Percentiles rank a stretch among this genome's conserved stretches.
Conservation (phyloP, 2,888 invertebrate species). For the Tortricodes alternella region DNA sequence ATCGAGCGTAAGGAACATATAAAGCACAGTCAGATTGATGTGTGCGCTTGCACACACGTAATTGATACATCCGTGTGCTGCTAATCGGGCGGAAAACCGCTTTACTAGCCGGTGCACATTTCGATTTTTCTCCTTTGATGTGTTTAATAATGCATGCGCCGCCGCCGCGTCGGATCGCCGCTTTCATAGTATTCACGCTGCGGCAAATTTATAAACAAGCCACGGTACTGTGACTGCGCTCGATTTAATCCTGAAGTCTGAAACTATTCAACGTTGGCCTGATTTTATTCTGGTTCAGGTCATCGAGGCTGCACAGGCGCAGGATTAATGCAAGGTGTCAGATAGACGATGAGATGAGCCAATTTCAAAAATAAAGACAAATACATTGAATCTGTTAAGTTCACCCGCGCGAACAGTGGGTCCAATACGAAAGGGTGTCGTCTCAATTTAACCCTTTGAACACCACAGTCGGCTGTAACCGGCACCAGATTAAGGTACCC, state of each 20-base stretch:
- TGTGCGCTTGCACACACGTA: conserved; percentile 54
- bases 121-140: conserved; percentile 83
- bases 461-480: too few relatives aligned
- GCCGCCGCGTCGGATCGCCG: conserved; percentile 63
- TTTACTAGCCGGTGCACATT: conserved; percentile 77
- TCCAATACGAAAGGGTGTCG: too few relatives aligned
- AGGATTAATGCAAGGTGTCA: too few relatives aligned
- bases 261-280: conserved; percentile 12
- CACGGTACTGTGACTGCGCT: conserved; percentile 27
- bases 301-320: too few relatives aligned
- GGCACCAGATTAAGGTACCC: too few relatives aligned
- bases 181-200: conserved; percentile 47
- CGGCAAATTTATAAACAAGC: conserved; percentile 25
- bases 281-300: conserved; percentile 27
- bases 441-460: too few relatives aligned
- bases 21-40: conserved; percentile 29
- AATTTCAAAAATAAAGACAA: too few relatives aligned
- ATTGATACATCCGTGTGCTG: conserved; percentile 70
- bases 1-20: conserved; percentile 26
- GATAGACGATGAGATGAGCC: too few relatives aligned
- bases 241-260: conserved; percentile 37
- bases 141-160: conserved; percentile 79
- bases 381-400: too few relatives aligned
- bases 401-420: too few relatives aligned
- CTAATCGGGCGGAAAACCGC: conserved; percentile 77